Evolutionary conservation across 2,113 vertebrate species (phyloP).

Genomic region (Choloepus hoffmanni): DNA sequence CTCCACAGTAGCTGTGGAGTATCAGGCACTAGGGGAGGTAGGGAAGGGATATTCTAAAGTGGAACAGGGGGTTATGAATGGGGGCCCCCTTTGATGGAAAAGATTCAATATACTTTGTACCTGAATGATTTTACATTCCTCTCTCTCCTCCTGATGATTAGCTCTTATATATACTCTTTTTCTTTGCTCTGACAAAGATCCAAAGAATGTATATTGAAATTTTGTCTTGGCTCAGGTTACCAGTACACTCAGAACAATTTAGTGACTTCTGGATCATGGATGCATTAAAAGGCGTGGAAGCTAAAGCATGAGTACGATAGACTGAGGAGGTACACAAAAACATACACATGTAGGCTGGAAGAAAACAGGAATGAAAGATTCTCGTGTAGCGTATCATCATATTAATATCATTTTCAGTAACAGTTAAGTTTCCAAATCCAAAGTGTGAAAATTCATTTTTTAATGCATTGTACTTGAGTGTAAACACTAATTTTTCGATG

Average conservation of each 20-base stretch:
- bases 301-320: not conserved
- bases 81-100: not conserved
- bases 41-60: not conserved
- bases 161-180: not conserved
- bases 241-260: not conserved
- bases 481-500: constrained; percentile 63
- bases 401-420: constrained; percentile 55
- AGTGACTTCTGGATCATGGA: not conserved
- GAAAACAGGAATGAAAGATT: constrained; percentile 28
- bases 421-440: constrained; percentile 25
- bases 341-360: not conserved
- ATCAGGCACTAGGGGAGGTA: not conserved
- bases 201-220: not conserved
- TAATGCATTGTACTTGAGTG: constrained; percentile 56
- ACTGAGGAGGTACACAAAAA: not conserved
- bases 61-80: not conserved
- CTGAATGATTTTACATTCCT: not conserved
- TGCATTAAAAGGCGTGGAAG: not conserved
- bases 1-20: not conserved
- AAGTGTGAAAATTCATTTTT: constrained; percentile 70
- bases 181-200: not conserved
- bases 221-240: not conserved
- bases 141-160: not conserved
- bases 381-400: constrained; percentile 46
- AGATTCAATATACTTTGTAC: not conserved